Conservation (phyloP, 2,797 vertebrate species). For the Huso huso region DNA sequence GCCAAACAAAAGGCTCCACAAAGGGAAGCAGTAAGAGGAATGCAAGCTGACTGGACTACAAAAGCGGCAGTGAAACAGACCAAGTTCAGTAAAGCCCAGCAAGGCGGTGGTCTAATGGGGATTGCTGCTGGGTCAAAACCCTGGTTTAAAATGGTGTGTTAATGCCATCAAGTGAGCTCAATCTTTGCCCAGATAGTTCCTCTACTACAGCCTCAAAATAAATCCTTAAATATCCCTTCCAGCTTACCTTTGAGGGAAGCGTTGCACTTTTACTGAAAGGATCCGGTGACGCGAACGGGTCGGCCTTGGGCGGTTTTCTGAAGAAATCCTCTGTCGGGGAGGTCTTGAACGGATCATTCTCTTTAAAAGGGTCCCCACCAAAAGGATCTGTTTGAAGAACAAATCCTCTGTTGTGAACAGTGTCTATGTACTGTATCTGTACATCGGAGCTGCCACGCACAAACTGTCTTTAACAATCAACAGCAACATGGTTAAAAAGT, state of each 20-base stretch:
- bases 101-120: background rate
- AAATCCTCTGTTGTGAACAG: too few relatives aligned
- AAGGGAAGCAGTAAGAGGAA: too few relatives aligned
- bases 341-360: conserved; percentile 61
- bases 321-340: conserved; percentile 82
- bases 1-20: too few relatives aligned
- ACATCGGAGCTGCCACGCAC: background rate
- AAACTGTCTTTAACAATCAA: too few relatives aligned
- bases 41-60: too few relatives aligned
- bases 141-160: background rate
- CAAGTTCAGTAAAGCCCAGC: too few relatives aligned
- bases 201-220: too few relatives aligned
- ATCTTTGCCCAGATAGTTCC: too few relatives aligned
- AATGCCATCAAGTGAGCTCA: background rate
- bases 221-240: too few relatives aligned
- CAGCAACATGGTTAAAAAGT: too few relatives aligned
- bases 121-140: background rate
- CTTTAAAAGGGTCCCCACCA: conserved; percentile 71
- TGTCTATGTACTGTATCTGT: background rate
- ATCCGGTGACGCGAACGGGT: conserved; percentile 78
- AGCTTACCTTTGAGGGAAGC: conserved; percentile 74
- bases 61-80: too few relatives aligned
- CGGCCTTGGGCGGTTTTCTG: conserved; percentile 78
- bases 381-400: conserved; percentile 65
- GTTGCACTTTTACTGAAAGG: conserved; percentile 80